Conservation (phyloP, 2,113 vertebrate genomes). For the Ifrita kowaldi region DNA sequence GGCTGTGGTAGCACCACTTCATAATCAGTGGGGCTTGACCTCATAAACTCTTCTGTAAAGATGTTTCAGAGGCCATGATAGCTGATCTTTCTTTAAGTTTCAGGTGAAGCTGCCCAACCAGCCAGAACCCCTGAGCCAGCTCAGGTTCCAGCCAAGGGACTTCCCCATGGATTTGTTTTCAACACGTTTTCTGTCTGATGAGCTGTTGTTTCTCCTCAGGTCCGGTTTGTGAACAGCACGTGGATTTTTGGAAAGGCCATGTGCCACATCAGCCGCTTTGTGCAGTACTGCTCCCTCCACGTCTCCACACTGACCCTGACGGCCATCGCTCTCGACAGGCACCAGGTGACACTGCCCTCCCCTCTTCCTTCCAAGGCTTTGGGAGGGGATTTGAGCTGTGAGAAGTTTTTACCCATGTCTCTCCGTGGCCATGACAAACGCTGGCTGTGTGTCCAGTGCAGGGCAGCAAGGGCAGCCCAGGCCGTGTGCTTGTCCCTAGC, state of each 20-base stretch:
- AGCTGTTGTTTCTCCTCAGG: background rate
- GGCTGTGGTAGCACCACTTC: background rate
- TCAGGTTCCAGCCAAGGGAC: background rate
- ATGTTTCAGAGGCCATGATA: background rate
- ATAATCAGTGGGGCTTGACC: background rate
- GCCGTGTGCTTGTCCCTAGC: background rate
- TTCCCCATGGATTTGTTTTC: background rate
- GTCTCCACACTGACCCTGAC: constrained; percentile 66
- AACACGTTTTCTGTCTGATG: background rate
- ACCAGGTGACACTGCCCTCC: background rate
- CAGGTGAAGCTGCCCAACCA: background rate
- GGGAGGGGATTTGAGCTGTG: background rate
- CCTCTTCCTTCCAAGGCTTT: background rate
- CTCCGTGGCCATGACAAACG: fast-evolving
- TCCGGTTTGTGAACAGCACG: constrained; percentile 63
- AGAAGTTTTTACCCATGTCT: background rate
- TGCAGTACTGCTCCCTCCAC: constrained; percentile 70
- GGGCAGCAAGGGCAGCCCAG: background rate
- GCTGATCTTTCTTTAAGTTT: background rate
- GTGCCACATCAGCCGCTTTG: constrained; percentile 69
- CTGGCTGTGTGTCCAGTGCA: background rate
- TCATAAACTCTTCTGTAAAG: background rate
- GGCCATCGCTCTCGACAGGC: constrained; percentile 61
- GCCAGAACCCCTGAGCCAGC: background rate
- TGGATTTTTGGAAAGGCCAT: constrained; percentile 66